phyloP scores from a whole-genome alignment of 2,797 vertebrate species.

The Sebastes minor region DNA sequence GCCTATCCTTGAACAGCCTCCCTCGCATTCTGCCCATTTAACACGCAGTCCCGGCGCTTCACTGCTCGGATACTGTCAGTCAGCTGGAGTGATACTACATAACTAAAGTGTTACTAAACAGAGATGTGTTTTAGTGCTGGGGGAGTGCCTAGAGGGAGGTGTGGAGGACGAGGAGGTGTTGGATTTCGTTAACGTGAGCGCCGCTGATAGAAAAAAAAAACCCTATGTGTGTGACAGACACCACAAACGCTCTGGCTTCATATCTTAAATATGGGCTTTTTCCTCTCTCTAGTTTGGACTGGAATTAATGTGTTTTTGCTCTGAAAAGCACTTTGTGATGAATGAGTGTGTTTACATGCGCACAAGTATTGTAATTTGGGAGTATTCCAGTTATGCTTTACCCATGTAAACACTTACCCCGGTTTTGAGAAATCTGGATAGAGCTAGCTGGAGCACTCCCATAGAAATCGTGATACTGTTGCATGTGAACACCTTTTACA shows the following conservation, averaged over 20 bases:
- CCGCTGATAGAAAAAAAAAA: constrained; percentile 35
- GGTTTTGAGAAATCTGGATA: neutral
- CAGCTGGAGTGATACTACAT: constrained; percentile 69
- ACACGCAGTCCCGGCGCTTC: constrained; percentile 38
- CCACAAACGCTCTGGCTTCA: constrained; percentile 20
- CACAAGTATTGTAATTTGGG: neutral
- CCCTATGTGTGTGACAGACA: constrained; percentile 19
- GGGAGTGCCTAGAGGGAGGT: constrained; percentile 41
- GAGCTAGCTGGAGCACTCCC: neutral
- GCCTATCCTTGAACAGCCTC: constrained; percentile 32
- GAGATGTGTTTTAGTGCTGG: constrained; percentile 52
- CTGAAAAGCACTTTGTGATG: constrained; percentile 10
- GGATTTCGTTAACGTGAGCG: constrained; percentile 56
- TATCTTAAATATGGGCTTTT: constrained; percentile 26
- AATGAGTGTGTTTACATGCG: neutral
- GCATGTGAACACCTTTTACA: neutral
- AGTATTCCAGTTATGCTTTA: neutral
- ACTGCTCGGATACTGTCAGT: constrained; percentile 61
- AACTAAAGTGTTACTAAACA: constrained; percentile 65
- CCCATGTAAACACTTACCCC: neutral
- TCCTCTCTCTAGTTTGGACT: neutral
- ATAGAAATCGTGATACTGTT: neutral
- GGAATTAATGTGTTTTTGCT: constrained; percentile 11
- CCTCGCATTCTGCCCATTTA: constrained; percentile 52
- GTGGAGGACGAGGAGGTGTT: constrained; percentile 48